A percentile compares a stretch with the other conserved stretches of the same genome.
These are phyloP conservation scores for Bombylius discolor DNA, from an alignment of 2,888 invertebrate genomes.

Conservation along the genomic window DNA sequence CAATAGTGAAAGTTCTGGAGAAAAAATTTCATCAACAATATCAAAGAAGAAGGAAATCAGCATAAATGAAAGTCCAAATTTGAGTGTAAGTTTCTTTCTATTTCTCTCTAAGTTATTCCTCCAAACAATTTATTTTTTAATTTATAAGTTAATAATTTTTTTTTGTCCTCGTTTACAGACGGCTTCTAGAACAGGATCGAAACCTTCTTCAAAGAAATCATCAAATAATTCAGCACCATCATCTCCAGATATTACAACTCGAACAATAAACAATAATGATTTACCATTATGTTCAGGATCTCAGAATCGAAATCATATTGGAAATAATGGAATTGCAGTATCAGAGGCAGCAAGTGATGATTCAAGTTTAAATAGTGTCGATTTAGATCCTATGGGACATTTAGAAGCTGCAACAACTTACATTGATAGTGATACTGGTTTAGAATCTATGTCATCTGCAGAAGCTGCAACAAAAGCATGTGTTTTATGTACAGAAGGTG, in stretches of 20 bases:
- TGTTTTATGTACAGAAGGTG: slow-evolving; percentile 43
- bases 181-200: slow-evolving; percentile 33
- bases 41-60: slow-evolving; percentile 38
- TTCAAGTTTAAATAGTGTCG: slow-evolving; percentile 84
- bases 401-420: slow-evolving; percentile 42
- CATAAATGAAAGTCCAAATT: slow-evolving; percentile 47
- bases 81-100: slow-evolving; percentile 24
- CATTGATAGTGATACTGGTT: slow-evolving; percentile 92
- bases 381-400: slow-evolving; percentile 57
- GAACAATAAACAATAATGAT: slow-evolving; percentile 21
- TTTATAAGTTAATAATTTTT: not conserved
- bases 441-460: slow-evolving; percentile 89
- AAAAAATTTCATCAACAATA: slow-evolving; percentile 38
- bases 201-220: slow-evolving; percentile 35
- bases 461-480: slow-evolving; percentile 64
- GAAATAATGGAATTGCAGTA: slow-evolving; percentile 21
- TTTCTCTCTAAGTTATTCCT: not conserved
- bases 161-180: slow-evolving; percentile 17
- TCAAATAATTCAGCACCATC: slow-evolving; percentile 36
- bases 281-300: slow-evolving; percentile 12
- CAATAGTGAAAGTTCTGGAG: slow-evolving; percentile 45
- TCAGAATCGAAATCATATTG: slow-evolving; percentile 17
- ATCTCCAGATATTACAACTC: slow-evolving; percentile 35
- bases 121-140: not conserved
- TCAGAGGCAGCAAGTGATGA: slow-evolving; percentile 58